Percentiles rank a stretch among this genome's conserved stretches.
Evolutionary conservation across 2,113 vertebrate genomes (phyloP).

Genomic region (Nibea albiflora): DNA sequence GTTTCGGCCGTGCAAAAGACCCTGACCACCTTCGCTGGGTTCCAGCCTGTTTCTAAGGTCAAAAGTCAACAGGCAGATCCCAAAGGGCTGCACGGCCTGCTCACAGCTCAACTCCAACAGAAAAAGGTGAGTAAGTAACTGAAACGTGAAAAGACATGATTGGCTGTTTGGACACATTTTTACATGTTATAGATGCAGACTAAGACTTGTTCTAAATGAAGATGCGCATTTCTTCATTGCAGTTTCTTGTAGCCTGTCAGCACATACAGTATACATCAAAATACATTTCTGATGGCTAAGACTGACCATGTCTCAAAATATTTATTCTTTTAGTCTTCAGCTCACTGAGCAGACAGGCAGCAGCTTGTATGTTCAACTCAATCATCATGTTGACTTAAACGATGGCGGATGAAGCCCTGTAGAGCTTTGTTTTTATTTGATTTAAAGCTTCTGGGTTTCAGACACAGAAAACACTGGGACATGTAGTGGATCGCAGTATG

Average conservation of each 20-base stretch:
- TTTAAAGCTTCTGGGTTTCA: too few species aligned
- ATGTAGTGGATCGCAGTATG: too few species aligned
- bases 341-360: too few species aligned
- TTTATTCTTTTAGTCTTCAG: too few species aligned
- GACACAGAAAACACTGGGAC: too few species aligned
- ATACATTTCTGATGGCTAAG: background rate
- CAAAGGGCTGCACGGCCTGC: conserved; percentile 75
- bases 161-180: background rate
- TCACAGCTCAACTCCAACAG: conserved; percentile 88
- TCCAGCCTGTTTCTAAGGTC: conserved; percentile 50
- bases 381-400: too few species aligned
- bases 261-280: background rate
- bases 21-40: conserved; percentile 74
- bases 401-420: too few species aligned
- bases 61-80: conserved; percentile 59
- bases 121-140: conserved; percentile 86
- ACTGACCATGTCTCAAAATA: background rate
- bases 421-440: too few species aligned
- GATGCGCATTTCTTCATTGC: background rate
- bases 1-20: conserved; percentile 72
- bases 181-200: background rate
- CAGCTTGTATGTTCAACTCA: too few species aligned
- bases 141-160: background rate
- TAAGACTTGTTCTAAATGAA: background rate
- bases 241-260: background rate